Conservation (phyloP, 92 coral and sea anemone species). For the Zoanthus gigantus region DNA sequence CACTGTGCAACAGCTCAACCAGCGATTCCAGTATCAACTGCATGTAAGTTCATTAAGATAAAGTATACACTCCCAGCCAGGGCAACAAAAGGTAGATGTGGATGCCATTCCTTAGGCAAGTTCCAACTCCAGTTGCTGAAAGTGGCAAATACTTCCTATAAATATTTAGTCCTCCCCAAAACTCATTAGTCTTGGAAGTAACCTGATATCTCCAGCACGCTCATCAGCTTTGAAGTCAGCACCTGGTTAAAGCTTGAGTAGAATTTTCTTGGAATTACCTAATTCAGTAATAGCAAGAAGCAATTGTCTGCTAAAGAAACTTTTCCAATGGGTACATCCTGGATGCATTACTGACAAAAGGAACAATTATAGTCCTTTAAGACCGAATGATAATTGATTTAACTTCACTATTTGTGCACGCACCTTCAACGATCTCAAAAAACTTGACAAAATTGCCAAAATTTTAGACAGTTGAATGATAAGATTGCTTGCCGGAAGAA, state of each 20-base stretch:
- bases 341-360: not conserved
- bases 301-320: conserved; percentile 9
- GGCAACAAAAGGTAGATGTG: conserved; percentile 19
- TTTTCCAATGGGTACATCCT: not conserved
- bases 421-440: not conserved
- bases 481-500: not conserved
- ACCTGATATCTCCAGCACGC: conserved; percentile 19
- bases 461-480: not conserved
- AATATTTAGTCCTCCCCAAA: conserved; percentile 29
- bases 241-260: conserved; percentile 27
- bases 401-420: conserved; percentile 8
- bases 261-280: conserved; percentile 35
- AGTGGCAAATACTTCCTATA: conserved; percentile 22
- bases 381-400: conserved; percentile 5
- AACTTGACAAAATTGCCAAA: too few relatives aligned
- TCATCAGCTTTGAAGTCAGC: conserved; percentile 31
- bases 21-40: conserved; percentile 19
- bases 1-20: conserved; percentile 24
- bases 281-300: conserved; percentile 20
- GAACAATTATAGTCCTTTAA: conserved; percentile 22
- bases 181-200: conserved; percentile 37
- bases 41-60: conserved; percentile 31
- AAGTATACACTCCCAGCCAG: conserved; percentile 46
- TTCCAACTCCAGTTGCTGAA: conserved; percentile 39
- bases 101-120: conserved; percentile 4